Base-by-base conservation (phyloP, 2,888 invertebrate species). In the Phrixothrix hirtus region DNA sequence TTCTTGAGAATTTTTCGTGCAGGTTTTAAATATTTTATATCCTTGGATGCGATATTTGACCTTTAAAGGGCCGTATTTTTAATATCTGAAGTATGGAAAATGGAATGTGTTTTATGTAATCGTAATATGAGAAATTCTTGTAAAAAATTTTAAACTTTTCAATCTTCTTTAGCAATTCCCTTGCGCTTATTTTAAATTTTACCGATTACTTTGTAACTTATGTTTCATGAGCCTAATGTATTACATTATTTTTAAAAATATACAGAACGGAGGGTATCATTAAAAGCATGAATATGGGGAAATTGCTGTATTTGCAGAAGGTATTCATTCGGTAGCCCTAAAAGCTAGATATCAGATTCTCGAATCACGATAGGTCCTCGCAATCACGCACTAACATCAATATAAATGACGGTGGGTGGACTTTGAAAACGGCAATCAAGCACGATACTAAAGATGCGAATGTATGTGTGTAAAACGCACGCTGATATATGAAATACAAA, bases 341-440 rank as follows among this genome's bases (percentile, higher is more conserved):
- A 65, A 65, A 59, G 35, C 51, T 29, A 15, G 46, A 60, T 63
- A 65, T 65, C 63, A 56, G 65, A 64, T 64, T 55, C 58, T 63
- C 63, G 64, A 61, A 65, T 63, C 65, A 65, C 65, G 65, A 60
- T 63, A 61, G 54, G 62, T 46, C 55, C 57, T 58, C 52, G 56
- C 53, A 61, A 65, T 63, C 65, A 61, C 61, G 63, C 62, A 61
- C 57, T 48, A 54, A 45, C 56, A 55, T 54, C 54, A 42, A 36
- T 53, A 35, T 42, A 57, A 61, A 58, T 50, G 55, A 47, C 50
- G 39, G 45, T 50, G 48, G 49, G 57, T 41, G 56, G 56, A 57
- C 31, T 29, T 7, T 10, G 29, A n/a, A 29, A n/a, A 29, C 29
- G 11, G 9, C 29, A 5, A 29, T n/a, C 29, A 29, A 21, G 7